These are phyloP conservation scores for Progne subis DNA, from an alignment of 2,113 vertebrate genomes.

Conservation along the genomic window DNA sequence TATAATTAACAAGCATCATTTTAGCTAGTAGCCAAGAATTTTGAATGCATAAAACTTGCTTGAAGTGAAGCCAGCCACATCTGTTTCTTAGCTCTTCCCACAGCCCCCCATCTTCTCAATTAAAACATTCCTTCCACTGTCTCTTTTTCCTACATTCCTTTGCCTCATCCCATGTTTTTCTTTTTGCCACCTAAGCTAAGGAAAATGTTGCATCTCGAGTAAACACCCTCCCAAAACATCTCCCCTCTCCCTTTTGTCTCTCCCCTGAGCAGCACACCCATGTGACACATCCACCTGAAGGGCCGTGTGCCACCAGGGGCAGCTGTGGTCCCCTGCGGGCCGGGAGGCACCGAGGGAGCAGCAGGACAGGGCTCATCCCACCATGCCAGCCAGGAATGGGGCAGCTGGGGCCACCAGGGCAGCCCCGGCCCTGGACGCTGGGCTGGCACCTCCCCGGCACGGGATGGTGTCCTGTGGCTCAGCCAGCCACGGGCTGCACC, in stretches of 20 bases:
- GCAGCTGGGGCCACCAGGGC: neutral
- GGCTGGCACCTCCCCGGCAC: no score
- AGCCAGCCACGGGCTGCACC: neutral
- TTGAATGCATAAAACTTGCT: neutral
- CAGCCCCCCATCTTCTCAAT: conserved; percentile 4
- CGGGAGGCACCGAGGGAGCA: fast-evolving
- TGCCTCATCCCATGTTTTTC: neutral
- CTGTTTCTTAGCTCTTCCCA: conserved; percentile 39
- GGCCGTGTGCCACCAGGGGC: fast-evolving
- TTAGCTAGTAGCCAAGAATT: conserved; percentile 21
- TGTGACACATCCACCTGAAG: fast-evolving
- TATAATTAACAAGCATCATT: conserved; percentile 41
- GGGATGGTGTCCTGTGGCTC: fast-evolving
- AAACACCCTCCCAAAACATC: neutral
- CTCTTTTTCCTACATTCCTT: neutral
- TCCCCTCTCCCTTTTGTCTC: neutral
- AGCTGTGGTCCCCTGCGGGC: neutral
- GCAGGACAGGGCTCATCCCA: neutral
- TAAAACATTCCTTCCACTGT: conserved; percentile 55
- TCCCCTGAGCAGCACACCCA: neutral
- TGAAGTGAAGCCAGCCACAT: conserved; percentile 53
- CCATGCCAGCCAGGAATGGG: fast-evolving
- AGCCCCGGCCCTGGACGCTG: fast-evolving
- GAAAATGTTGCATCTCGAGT: neutral
- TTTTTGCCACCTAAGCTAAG: conserved; percentile 18